Evolutionary conservation across 2,888 invertebrate genomes (phyloP).

Genomic region (Napeogenes inachia): DNA sequence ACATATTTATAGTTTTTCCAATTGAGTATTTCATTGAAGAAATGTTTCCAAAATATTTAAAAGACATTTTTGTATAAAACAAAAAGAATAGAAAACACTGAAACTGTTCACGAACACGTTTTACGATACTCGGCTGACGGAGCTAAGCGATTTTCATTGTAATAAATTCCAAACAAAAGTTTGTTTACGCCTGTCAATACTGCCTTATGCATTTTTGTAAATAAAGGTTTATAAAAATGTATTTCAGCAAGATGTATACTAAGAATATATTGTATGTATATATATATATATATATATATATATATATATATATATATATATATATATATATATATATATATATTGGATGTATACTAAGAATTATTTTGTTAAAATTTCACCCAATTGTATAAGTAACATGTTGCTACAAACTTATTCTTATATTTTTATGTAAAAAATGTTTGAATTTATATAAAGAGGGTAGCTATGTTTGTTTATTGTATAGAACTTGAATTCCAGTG

Average conservation of each 20-base stretch:
- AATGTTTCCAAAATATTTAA: not conserved
- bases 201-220: not conserved
- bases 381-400: too few relatives aligned
- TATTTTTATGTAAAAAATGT: too few relatives aligned
- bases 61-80: not conserved
- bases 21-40: not conserved
- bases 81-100: not conserved
- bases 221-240: not conserved
- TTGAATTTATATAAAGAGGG: too few relatives aligned
- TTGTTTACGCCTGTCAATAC: not conserved
- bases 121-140: constrained; percentile 1
- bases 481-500: too few relatives aligned
- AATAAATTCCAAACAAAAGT: constrained; percentile 3
- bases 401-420: too few relatives aligned
- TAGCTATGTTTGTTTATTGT: too few relatives aligned
- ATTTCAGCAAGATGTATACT: too few relatives aligned
- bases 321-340: too few relatives aligned
- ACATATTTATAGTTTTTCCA: not conserved
- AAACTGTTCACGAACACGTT: constrained; percentile 1
- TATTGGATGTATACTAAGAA: not conserved
- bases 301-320: too few relatives aligned
- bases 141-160: constrained; percentile 5
- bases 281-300: too few relatives aligned
- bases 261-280: not conserved
- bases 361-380: too few relatives aligned